These are phyloP conservation scores for Anabacerthia variegaticeps DNA, from an alignment of 2,797 vertebrate genomes.

Conservation along the genomic window DNA sequence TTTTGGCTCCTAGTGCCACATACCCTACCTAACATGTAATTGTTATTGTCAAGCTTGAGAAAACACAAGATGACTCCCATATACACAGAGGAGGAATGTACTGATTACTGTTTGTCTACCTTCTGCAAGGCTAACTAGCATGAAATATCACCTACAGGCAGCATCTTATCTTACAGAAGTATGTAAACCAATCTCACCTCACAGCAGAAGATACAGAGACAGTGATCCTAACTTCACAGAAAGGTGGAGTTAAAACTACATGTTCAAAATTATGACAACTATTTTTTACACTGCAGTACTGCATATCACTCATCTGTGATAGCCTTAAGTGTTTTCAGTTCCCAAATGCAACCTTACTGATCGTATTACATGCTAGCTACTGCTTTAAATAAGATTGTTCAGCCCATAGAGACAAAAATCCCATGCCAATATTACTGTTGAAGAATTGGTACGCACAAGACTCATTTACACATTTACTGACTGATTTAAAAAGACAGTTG, in stretches of 20 bases:
- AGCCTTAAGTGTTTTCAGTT: neutral
- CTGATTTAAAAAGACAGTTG: neutral
- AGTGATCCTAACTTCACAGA: neutral
- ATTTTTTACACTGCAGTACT: neutral
- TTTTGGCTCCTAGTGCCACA: neutral
- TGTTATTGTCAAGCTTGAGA: neutral
- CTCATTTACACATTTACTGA: neutral
- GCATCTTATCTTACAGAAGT: neutral
- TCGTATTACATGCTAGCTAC: neutral
- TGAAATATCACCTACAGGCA: neutral
- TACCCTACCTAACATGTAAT: neutral
- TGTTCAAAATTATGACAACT: neutral
- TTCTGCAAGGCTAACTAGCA: neutral
- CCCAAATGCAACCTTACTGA: neutral
- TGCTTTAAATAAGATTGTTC: neutral
- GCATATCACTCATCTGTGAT: neutral
- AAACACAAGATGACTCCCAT: neutral
- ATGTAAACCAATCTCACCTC: neutral
- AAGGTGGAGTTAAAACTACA: neutral
- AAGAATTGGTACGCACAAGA: neutral
- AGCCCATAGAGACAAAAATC: neutral
- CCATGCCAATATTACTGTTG: rapidly evolving
- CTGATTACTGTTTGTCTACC: neutral
- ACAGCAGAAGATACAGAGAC: neutral
- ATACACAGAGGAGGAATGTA: neutral